Base-by-base conservation (phyloP, 64 coral and sea anemone species). In the Stichodactyla helianthus region DNA sequence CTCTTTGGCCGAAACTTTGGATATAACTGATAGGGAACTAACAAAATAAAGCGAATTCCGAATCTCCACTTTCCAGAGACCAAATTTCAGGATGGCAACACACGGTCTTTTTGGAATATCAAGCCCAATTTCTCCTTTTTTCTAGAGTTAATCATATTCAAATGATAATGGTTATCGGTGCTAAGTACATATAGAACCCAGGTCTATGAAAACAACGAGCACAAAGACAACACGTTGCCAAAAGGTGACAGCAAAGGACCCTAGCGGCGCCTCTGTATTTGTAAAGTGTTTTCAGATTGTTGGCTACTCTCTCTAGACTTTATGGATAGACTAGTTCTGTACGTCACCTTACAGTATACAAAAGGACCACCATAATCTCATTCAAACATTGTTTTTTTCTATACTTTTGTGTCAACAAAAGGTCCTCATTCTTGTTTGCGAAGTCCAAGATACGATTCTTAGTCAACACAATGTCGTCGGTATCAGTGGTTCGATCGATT, bases 181-280 rank as follows among this genome's bases (percentile, higher is more conserved):
- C 71, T 89, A 95, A 95, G 68, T 86, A 95, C 91, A 89, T 87
- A 89, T 31, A 95, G 84, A 92, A 26, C 89, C 44, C 54, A 51
- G 87, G 84, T 56, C 83, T 82, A 86, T 89, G 79, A 92, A 87
- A 71, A 91, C 90, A 83, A 86, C 83, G 71, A 82, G 84, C 57
- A 95, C 93, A 95, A 95, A 84, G 84, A 87, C 27, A 83, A 86
- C 93, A 95, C 93, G 90, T 95, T 95, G 82, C 65, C 54, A 89
- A 86, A 88, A 85, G 74, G 11, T 84, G 53, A 86, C 86, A 87
- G 16, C 67, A 79, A 87, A 91, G 55, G 79, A 61, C 35, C 78
- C 53, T n/a, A 52, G 50, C 52, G 78, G 78, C 78, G 51, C 78
- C 78, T 20, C 50, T 81, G 78, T 81, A 81, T 81, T 51, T 54